These are phyloP conservation scores for Nomada hirtipes DNA, from an alignment of 2,888 invertebrate genomes.

Conservation along the genomic window DNA sequence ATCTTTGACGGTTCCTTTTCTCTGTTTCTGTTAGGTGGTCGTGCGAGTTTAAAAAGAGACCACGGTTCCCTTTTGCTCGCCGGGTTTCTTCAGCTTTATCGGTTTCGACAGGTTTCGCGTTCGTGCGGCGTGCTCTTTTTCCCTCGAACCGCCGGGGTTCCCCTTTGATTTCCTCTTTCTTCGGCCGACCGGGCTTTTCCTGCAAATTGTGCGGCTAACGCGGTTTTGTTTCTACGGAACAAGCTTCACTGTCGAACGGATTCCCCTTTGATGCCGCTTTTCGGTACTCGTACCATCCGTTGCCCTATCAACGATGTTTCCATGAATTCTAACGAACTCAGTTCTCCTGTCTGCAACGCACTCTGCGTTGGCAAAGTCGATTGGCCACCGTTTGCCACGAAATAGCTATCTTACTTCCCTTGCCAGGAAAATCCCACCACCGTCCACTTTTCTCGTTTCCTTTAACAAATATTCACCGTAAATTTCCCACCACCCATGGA, in stretches of 20 bases:
- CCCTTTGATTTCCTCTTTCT: background rate
- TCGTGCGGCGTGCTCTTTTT: background rate
- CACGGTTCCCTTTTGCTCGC: slow-evolving; percentile 38
- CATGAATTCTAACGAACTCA: slow-evolving; percentile 9
- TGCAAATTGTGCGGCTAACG: slow-evolving; percentile 34
- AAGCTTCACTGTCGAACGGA: background rate
- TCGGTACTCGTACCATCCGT: background rate
- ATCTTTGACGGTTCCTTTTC: slow-evolving; percentile 53
- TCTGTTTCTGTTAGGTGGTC: slow-evolving; percentile 68
- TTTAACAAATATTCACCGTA: background rate
- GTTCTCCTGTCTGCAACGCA: background rate
- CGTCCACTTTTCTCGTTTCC: too few species aligned
- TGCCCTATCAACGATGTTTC: background rate
- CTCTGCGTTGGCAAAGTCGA: background rate
- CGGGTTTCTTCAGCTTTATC: slow-evolving; percentile 44
- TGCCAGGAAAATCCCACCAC: too few species aligned
- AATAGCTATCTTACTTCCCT: slow-evolving; percentile 19
- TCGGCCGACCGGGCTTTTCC: background rate
- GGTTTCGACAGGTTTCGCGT: slow-evolving; percentile 40
- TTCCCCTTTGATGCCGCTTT: background rate
- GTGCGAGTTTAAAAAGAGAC: slow-evolving; percentile 61
- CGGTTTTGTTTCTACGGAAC: slow-evolving; percentile 15
- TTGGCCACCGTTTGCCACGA: background rate
- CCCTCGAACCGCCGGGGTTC: background rate
- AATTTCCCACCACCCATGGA: slow-evolving; percentile 25